Percentiles rank a stretch among this genome's conserved stretches.
These are phyloP conservation scores for Theretra japonica DNA, from an alignment of 2,888 invertebrate species.

Conservation along the genomic window DNA sequence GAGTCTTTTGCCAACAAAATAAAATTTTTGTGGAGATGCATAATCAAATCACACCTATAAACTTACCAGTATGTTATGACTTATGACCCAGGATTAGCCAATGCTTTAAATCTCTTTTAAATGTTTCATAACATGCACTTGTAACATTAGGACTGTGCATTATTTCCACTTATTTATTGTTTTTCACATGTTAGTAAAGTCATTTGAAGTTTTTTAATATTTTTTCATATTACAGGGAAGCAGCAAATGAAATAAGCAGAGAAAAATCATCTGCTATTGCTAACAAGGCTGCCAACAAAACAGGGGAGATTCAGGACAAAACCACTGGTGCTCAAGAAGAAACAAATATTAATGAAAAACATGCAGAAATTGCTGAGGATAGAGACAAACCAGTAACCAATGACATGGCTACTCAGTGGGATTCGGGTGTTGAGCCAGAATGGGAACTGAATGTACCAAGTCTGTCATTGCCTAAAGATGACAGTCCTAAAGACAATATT, in stretches of 20 bases:
- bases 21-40: too few species aligned
- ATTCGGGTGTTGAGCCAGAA: slow-evolving; percentile 61
- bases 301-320: slow-evolving; percentile 40
- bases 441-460: slow-evolving; percentile 65
- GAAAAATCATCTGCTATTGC: slow-evolving; percentile 62
- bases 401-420: slow-evolving; percentile 78
- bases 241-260: slow-evolving; percentile 74
- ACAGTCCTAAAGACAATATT: slow-evolving; percentile 51
- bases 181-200: too few species aligned
- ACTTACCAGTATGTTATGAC: too few species aligned
- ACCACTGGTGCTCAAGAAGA: slow-evolving; percentile 33
- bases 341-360: slow-evolving; percentile 38
- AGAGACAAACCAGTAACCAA: slow-evolving; percentile 42
- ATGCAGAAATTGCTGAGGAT: slow-evolving; percentile 37
- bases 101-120: too few species aligned
- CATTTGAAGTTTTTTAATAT: neutral
- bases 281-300: slow-evolving; percentile 54
- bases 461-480: slow-evolving; percentile 61
- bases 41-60: too few species aligned
- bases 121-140: too few species aligned
- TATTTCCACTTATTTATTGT: too few species aligned
- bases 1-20: too few species aligned
- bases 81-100: too few species aligned
- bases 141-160: too few species aligned
- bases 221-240: slow-evolving; percentile 58